Evolutionary conservation across 2,797 vertebrate genomes (phyloP).

Genomic region (Setipinna tenuifilis): DNA sequence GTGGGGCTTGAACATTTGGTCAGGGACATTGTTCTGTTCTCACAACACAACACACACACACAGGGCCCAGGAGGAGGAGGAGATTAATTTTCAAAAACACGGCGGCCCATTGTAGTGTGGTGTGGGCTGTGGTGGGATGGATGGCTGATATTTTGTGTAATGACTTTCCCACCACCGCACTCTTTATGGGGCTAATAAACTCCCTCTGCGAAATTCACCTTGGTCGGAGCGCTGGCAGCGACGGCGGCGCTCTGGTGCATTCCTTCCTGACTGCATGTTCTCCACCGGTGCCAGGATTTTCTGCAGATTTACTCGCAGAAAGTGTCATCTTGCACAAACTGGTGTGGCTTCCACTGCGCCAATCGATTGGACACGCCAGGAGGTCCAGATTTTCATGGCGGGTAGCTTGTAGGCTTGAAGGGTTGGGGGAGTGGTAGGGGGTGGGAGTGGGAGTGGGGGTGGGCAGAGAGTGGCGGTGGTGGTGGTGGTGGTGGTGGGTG

Average conservation of each 20-base stretch:
- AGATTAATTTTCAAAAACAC: conserved; percentile 10
- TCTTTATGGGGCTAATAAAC: conserved; percentile 72
- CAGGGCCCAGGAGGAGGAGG: not conserved
- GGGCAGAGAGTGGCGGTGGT: conserved; percentile 17
- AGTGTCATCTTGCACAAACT: conserved; percentile 82
- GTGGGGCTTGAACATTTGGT: not conserved
- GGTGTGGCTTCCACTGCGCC: conserved; percentile 82
- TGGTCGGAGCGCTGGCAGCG: conserved; percentile 68
- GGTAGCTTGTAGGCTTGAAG: conserved; percentile 47
- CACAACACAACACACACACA: too few species aligned
- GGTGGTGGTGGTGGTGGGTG: conserved; percentile 32
- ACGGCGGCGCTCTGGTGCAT: conserved; percentile 61
- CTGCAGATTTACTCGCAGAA: conserved; percentile 81
- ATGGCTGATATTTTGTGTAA: conserved; percentile 55
- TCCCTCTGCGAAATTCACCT: conserved; percentile 70
- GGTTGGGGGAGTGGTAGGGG: not conserved
- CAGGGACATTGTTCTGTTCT: not conserved
- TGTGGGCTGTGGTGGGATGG: conserved; percentile 16
- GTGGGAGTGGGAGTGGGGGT: conserved; percentile 33
- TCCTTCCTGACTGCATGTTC: conserved; percentile 75
- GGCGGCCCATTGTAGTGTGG: not conserved
- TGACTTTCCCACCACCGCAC: conserved; percentile 69
- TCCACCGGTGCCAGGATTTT: conserved; percentile 76
- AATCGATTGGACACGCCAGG: conserved; percentile 86
- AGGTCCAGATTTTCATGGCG: conserved; percentile 40